phyloP scores from a whole-genome alignment of 1,140 invertebrate genomes.

The Aplysia californica region DNA sequence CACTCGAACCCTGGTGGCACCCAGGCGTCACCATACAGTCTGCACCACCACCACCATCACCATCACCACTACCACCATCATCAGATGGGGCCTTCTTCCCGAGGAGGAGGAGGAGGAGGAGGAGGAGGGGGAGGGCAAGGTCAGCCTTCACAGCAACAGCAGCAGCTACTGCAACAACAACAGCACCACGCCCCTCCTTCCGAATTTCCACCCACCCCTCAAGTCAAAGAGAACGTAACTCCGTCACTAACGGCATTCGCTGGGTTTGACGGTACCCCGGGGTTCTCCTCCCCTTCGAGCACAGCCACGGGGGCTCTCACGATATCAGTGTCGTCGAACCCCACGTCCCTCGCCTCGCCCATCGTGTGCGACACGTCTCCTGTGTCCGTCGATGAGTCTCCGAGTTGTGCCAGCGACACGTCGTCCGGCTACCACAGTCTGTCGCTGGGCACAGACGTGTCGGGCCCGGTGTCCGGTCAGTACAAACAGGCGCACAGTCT shows the following conservation, averaged over 20 bases:
- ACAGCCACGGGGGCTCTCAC: not conserved
- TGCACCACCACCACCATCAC: constrained; percentile 28
- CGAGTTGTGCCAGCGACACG: constrained; percentile 22
- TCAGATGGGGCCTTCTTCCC: not conserved
- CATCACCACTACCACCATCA: constrained; percentile 27
- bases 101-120: no score
- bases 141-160: not conserved
- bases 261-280: no score
- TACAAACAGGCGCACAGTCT: not conserved
- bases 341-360: constrained; percentile 4
- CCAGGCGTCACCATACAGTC: constrained; percentile 8
- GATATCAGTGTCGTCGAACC: constrained; percentile 7
- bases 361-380: constrained; percentile 25
- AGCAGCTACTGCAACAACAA: not conserved
- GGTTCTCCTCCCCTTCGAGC: no score
- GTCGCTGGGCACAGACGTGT: not conserved
- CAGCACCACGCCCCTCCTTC: no score
- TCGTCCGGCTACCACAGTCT: constrained; percentile 23
- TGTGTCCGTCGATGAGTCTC: constrained; percentile 24
- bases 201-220: no score
- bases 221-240: no score
- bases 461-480: not conserved
- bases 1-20: no score
- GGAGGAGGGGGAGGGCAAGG: no score
- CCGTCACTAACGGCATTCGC: no score